A percentile compares a stretch with the other conserved stretches of the same genome.
phyloP scores from a whole-genome alignment of 2,797 vertebrate species.

The Harpagifer antarcticus region DNA sequence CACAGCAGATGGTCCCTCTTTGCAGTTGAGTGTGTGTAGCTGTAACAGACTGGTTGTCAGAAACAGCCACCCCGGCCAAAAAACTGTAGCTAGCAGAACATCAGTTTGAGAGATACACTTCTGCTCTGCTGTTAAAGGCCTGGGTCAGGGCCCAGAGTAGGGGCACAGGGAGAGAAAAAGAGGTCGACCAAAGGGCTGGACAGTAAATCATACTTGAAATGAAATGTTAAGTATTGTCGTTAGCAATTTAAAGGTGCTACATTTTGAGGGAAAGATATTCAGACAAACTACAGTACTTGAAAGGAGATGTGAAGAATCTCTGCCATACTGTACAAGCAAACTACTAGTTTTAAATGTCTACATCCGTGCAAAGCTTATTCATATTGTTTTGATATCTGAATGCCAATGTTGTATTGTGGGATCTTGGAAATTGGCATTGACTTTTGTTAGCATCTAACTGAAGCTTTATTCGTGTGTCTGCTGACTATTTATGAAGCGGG shows the following conservation, averaged over 20 bases:
- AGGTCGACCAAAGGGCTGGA: constrained; percentile 1
- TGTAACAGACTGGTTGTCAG: constrained; percentile 58
- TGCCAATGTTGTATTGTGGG: not conserved
- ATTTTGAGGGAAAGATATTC: not conserved
- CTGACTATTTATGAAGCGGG: constrained; percentile 2
- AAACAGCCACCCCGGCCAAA: constrained; percentile 38
- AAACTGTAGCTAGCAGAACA: constrained; percentile 44
- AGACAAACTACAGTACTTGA: not conserved
- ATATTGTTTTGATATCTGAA: not conserved
- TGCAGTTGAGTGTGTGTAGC: constrained; percentile 36
- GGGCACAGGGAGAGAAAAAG: constrained; percentile 9
- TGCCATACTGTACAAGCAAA: not conserved
- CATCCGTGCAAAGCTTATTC: not conserved
- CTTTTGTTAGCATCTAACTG: not conserved
- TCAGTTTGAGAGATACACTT: constrained; percentile 7
- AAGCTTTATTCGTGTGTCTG: constrained; percentile 2
- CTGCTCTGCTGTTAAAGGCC: constrained; percentile 23
- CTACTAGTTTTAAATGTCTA: not conserved
- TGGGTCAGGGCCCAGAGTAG: not conserved
- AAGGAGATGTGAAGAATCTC: not conserved
- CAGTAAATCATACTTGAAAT: constrained; percentile 12
- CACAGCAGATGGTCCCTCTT: constrained; percentile 72
- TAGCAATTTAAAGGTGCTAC: constrained; percentile 7
- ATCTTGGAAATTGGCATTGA: not conserved
- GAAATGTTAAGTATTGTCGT: constrained; percentile 1